Evolutionary conservation across 2,888 invertebrate genomes (phyloP).

Genomic region (Melikaiella ostensackeni): DNA sequence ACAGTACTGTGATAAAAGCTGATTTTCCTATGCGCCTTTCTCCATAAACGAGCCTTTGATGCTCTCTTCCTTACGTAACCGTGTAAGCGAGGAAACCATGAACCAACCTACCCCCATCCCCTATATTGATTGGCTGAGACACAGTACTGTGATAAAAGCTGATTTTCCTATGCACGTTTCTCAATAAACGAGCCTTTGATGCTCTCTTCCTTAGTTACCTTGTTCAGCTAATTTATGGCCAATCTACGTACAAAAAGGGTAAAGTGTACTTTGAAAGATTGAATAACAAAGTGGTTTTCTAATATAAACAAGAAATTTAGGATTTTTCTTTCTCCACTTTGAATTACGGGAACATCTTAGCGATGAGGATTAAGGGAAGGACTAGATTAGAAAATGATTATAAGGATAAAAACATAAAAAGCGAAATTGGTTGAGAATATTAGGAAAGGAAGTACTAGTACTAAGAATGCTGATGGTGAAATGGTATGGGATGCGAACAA

Average conservation of each 20-base stretch:
- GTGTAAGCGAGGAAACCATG: constrained; percentile 39
- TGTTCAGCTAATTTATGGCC: constrained; percentile 23
- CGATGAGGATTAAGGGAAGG: too few species aligned
- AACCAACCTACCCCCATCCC: constrained; percentile 6
- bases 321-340: not conserved
- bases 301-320: not conserved
- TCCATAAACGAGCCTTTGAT: constrained; percentile 36
- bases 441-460: too few species aligned
- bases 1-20: constrained; percentile 42
- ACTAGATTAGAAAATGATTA: too few species aligned
- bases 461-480: too few species aligned
- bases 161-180: constrained; percentile 31
- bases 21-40: constrained; percentile 32
- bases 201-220: constrained; percentile 25
- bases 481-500: too few species aligned
- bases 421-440: too few species aligned
- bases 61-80: constrained; percentile 61
- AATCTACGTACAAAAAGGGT: constrained; percentile 24
- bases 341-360: not conserved
- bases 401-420: too few species aligned
- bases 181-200: constrained; percentile 35
- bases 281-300: not conserved
- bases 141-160: constrained; percentile 42
- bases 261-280: constrained; percentile 6
- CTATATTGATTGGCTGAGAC: constrained; percentile 48